A percentile compares a stretch with the other conserved stretches of the same genome.
These are phyloP conservation scores for Priocnemis perturbator DNA, from an alignment of 2,888 invertebrate species.

Conservation along the genomic window DNA sequence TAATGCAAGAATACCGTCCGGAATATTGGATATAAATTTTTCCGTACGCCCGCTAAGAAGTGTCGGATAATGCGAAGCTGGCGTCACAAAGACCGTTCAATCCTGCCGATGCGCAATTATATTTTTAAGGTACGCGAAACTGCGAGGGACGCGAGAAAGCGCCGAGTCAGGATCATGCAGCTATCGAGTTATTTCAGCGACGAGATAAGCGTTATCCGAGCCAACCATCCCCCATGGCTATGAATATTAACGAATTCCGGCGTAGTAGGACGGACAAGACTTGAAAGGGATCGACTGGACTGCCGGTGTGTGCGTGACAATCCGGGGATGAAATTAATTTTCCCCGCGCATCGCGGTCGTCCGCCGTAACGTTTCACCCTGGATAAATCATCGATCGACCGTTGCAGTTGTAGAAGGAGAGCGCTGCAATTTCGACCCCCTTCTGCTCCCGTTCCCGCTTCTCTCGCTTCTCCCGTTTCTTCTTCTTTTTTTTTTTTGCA, in stretches of 20 bases:
- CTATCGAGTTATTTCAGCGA: slow-evolving; percentile 72
- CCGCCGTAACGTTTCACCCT: slow-evolving; percentile 34
- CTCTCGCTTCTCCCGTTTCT: too few relatives aligned
- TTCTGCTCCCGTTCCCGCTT: not conserved
- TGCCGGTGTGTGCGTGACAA: slow-evolving; percentile 52
- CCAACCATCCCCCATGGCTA: slow-evolving; percentile 60
- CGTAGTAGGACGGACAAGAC: slow-evolving; percentile 54
- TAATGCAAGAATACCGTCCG: too few relatives aligned
- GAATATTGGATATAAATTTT: too few relatives aligned
- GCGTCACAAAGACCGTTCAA: too few relatives aligned
- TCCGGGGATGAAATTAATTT: slow-evolving; percentile 62
- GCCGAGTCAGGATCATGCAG: slow-evolving; percentile 65
- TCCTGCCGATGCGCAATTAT: slow-evolving; percentile 20
- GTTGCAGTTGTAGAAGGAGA: slow-evolving; percentile 16
- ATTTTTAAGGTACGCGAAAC: too few relatives aligned
- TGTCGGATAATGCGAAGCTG: too few relatives aligned
- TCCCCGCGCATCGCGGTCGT: slow-evolving; percentile 38
- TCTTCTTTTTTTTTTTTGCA: too few relatives aligned
- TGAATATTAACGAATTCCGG: slow-evolving; percentile 71
- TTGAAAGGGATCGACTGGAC: slow-evolving; percentile 61
- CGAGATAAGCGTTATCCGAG: slow-evolving; percentile 70
- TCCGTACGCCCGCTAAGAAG: too few relatives aligned
- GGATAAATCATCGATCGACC: slow-evolving; percentile 50
- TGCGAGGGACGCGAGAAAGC: slow-evolving; percentile 59
- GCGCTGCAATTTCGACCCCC: slow-evolving; percentile 8